Evolutionary conservation across 2,113 vertebrate genomes (phyloP).

Genomic region (Tylochromis polylepis): DNA sequence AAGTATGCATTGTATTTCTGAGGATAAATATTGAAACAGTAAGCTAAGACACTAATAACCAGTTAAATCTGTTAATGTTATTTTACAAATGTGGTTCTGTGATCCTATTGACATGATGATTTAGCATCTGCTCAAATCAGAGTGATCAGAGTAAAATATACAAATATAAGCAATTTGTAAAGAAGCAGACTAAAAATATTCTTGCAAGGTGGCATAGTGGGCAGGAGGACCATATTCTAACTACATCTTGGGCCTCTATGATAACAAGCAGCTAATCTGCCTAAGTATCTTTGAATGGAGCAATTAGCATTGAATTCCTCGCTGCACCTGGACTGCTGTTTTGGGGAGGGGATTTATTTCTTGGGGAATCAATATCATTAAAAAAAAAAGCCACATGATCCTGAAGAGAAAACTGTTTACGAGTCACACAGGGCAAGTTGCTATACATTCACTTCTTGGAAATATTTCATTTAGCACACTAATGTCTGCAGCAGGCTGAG

Average conservation of each 20-base stretch:
- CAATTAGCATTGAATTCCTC: not conserved
- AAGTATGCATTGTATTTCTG: not conserved
- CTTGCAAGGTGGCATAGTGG: not conserved
- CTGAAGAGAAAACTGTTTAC: not conserved
- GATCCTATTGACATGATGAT: not conserved
- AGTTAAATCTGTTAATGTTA: not conserved
- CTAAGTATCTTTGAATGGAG: not conserved
- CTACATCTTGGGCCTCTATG: not conserved
- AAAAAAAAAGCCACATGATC: not conserved
- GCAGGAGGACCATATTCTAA: not conserved
- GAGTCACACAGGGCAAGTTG: not conserved
- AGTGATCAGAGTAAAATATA: not conserved
- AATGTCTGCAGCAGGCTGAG: not conserved
- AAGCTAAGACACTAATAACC: not conserved
- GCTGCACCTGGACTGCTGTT: not conserved
- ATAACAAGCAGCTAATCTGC: not conserved
- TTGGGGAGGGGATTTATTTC: not conserved
- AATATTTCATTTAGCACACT: not conserved
- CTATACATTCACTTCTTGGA: not conserved
- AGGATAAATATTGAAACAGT: not conserved
- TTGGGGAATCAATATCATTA: not conserved
- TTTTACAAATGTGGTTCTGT: not conserved
- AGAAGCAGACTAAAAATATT: not conserved
- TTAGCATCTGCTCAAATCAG: not conserved
- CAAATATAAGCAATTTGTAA: not conserved